Conservation (phyloP, 2,888 invertebrate species). For the Cryptus viduatorius region DNA sequence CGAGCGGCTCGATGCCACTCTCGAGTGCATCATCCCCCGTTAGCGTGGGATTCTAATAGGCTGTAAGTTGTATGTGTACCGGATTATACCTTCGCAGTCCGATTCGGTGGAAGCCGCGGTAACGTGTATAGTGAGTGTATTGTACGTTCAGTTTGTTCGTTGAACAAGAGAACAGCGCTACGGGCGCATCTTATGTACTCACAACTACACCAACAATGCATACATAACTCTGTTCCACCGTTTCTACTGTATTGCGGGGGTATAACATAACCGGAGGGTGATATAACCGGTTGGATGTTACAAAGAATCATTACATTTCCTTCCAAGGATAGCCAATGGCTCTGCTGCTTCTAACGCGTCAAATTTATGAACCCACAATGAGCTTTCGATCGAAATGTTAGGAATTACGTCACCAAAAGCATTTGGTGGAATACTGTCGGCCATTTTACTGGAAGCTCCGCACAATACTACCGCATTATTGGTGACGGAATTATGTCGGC, state of each 20-base stretch:
- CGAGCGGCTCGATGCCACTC: constrained; percentile 41
- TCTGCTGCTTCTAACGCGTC: too few species aligned
- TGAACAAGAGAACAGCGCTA: background rate
- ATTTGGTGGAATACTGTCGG: too few species aligned
- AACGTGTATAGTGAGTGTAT: constrained; percentile 42
- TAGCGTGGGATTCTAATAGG: constrained; percentile 70
- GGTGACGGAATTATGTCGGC: too few species aligned
- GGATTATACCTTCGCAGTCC: constrained; percentile 75
- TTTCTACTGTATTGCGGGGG: background rate
- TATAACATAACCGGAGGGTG: too few species aligned
- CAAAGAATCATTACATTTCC: too few species aligned
- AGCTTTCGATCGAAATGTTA: too few species aligned
- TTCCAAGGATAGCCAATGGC: too few species aligned
- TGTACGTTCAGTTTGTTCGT: background rate
- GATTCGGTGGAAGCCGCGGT: constrained; percentile 68
- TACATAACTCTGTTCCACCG: background rate
- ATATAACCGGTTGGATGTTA: too few species aligned
- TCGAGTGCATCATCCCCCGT: constrained; percentile 38
- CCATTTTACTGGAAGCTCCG: too few species aligned
- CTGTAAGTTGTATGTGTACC: constrained; percentile 73
- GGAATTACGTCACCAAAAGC: too few species aligned
- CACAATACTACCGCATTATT: too few species aligned
- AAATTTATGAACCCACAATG: too few species aligned
- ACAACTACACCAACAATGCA: background rate
- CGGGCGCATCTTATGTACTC: background rate